Conservation (phyloP, 2,113 vertebrate genomes). For the Elanoides forficatus region DNA sequence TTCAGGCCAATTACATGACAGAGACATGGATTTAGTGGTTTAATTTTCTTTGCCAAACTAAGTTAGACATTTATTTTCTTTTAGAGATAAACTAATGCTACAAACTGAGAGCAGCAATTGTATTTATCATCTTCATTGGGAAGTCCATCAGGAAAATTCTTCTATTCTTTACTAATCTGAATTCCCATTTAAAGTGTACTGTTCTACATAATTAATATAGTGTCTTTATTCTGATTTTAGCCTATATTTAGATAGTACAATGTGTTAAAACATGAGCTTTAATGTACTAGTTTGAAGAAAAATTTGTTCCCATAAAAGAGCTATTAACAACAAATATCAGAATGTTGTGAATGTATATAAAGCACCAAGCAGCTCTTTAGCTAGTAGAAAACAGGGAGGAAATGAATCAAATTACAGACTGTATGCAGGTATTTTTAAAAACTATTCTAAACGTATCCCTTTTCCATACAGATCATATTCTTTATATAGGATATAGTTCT, state of each 20-base stretch:
- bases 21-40: neutral
- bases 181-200: neutral
- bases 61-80: neutral
- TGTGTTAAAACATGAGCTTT: neutral
- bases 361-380: neutral
- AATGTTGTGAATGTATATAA: neutral
- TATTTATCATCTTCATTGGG: neutral
- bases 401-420: neutral
- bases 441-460: slow-evolving; percentile 52
- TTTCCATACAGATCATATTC: slow-evolving; percentile 83
- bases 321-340: neutral
- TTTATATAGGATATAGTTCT: slow-evolving; percentile 81
- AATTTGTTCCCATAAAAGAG: neutral
- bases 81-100: neutral
- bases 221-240: neutral
- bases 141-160: neutral
- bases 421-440: neutral
- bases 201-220: neutral
- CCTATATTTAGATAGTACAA: neutral
- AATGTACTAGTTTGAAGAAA: neutral
- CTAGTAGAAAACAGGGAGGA: neutral
- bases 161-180: neutral
- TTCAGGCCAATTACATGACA: neutral
- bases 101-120: neutral
- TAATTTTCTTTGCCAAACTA: neutral